Evolutionary conservation across 2,888 invertebrate species (phyloP), one percentile per base, ranked within the genome.

Genomic region (Ophioninae sp.): DNA sequence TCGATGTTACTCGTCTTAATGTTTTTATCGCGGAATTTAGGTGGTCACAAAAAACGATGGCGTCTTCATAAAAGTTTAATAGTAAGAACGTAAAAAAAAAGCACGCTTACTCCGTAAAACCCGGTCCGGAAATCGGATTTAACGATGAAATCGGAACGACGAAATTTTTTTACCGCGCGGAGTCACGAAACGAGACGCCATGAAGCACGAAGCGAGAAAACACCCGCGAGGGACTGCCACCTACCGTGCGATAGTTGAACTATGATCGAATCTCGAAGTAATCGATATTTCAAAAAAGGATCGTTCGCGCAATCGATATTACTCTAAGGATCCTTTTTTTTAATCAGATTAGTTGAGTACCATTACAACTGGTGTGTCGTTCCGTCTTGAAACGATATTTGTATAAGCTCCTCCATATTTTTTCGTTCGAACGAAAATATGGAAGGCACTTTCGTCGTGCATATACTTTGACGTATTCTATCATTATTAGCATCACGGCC

Each of bases 1-100:
- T 82, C 79, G 79, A 82, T 82, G 82, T 82, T 82, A 71, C 79
- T 79, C 80, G 80, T 83, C 80, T 83, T 83, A 80, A 83, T 83
- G 83, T 83, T 73, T 79, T 73, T 78, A 78, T 78, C 77, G 80
- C 59, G 56, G 73, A 30, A 69, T 64, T 44, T 69, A 30, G n/a
- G 23, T 37, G 37, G 59, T 30, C 30, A 71, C 22, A 64, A 65
- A 71, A 65, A 58, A 67, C 39, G 37, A 80, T 69, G 9, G 44
- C 23, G 59, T 22, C 37, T 51, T 39, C 44, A 74, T 37, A 37
- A 44, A 78, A 51, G 51, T 17, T 51, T 51, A 5, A 17, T 51
- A 51, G 17, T 51, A 17, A 13, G 17, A 13, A 13, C 17, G 20
- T 59, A 44, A 20, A 59, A 71, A 71, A 37, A 10, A 22, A 71